Evolutionary conservation across 2,113 vertebrate species (phyloP).

Genomic region (Cyprinodon variegatus): DNA sequence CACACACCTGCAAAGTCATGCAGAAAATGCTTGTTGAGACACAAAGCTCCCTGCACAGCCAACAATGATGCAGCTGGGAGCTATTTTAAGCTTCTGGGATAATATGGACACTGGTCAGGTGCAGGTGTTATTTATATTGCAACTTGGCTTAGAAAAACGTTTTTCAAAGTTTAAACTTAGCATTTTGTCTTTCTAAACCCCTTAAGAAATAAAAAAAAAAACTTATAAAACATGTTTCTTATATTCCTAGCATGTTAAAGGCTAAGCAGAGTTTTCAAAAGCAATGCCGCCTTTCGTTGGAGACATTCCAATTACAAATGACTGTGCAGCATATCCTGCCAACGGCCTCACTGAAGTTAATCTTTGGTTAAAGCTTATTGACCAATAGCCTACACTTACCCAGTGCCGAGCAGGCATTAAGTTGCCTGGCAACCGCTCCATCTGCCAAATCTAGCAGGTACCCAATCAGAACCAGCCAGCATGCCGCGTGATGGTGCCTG

Average conservation of each 20-base stretch:
- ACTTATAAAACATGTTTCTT: constrained; percentile 7
- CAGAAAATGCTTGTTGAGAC: constrained; percentile 58
- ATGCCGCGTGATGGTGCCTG: constrained; percentile 86
- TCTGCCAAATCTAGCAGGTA: constrained; percentile 91
- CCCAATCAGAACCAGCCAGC: constrained; percentile 90
- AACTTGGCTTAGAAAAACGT: background rate
- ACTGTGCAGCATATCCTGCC: constrained; percentile 29
- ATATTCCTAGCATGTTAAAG: constrained; percentile 19
- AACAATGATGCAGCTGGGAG: constrained; percentile 49
- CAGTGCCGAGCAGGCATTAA: constrained; percentile 85
- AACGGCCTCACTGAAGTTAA: constrained; percentile 29
- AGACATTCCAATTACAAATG: constrained; percentile 32
- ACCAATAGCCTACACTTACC: constrained; percentile 81
- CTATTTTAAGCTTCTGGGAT: constrained; percentile 59
- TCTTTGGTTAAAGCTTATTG: constrained; percentile 31
- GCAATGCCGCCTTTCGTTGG: constrained; percentile 12
- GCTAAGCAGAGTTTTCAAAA: constrained; percentile 20
- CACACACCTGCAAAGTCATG: constrained; percentile 72
- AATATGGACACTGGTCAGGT: constrained; percentile 15
- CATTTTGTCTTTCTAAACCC: background rate
- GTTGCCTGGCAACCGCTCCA: constrained; percentile 85
- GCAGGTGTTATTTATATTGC: background rate
- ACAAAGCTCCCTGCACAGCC: constrained; percentile 60
- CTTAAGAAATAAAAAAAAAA: too few species aligned
- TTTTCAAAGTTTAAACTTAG: background rate